Percentiles rank a stretch among this genome's conserved stretches.
Conservation (phyloP, 2,113 vertebrate genomes). For the Taxidea taxus region DNA sequence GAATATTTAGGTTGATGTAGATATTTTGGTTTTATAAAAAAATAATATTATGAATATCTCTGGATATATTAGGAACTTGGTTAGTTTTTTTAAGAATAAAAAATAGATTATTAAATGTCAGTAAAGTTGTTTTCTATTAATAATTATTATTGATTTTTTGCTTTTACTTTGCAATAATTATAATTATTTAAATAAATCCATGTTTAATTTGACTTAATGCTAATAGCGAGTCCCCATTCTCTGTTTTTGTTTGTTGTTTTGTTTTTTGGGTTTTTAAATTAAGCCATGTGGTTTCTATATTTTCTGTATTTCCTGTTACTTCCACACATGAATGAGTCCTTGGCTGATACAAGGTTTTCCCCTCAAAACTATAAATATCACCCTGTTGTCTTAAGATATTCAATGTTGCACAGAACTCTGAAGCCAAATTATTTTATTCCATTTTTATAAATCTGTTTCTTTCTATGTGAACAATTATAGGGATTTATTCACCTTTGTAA, state of each 20-base stretch:
- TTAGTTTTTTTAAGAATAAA: background rate
- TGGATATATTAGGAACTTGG: background rate
- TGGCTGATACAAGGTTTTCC: background rate
- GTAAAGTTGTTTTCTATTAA: background rate
- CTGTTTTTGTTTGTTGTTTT: background rate
- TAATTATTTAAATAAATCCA: background rate
- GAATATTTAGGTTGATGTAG: background rate
- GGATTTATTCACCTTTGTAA: slow-evolving; percentile 15
- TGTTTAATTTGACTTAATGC: slow-evolving; percentile 4
- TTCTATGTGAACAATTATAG: background rate
- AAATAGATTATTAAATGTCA: background rate
- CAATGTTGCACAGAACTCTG: background rate
- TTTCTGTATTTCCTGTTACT: background rate
- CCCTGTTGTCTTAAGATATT: background rate
- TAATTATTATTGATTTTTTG: background rate
- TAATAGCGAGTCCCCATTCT: background rate
- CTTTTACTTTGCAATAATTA: background rate
- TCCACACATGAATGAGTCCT: background rate
- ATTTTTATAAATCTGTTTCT: background rate
- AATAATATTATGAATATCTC: background rate
- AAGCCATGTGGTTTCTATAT: background rate
- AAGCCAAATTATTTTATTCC: background rate
- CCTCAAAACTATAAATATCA: background rate
- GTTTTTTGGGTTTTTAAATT: background rate
- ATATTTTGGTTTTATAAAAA: background rate